phyloP scores from a whole-genome alignment of 2,113 vertebrate species.

The Heliornis fulica region DNA sequence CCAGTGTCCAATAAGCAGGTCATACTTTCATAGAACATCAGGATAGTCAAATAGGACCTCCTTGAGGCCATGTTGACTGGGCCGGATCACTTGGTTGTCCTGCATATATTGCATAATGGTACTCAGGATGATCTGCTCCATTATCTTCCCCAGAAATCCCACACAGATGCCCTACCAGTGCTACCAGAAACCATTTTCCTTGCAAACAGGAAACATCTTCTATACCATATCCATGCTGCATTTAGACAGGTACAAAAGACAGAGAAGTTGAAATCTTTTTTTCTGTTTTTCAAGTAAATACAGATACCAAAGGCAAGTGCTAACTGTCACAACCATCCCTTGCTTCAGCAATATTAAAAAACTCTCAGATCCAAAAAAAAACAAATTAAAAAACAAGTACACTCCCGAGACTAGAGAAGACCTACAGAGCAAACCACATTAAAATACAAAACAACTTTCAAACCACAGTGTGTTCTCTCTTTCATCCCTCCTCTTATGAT shows the following conservation, averaged over 20 bases:
- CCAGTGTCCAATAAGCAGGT: too few species aligned
- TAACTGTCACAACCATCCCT: not conserved
- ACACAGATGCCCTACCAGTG: fast-evolving
- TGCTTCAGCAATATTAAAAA: not conserved
- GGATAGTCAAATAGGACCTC: too few species aligned
- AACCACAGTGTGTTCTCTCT: not conserved
- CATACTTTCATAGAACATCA: too few species aligned
- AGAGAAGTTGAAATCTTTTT: not conserved
- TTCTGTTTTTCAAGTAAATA: not conserved
- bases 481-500: not conserved
- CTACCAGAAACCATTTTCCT: not conserved
- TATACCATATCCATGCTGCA: not conserved
- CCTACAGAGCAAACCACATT: not conserved
- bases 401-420: not conserved
- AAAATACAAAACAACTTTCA: not conserved
- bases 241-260: not conserved
- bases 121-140: too few species aligned
- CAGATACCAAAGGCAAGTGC: not conserved
- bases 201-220: not conserved
- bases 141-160: not conserved
- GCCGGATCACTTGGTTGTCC: too few species aligned
- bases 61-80: too few species aligned
- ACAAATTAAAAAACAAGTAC: not conserved
- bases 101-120: too few species aligned
- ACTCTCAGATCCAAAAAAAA: not conserved